These are phyloP conservation scores for Prolemur simus DNA, from an alignment of 2,113 vertebrate species.

Conservation along the genomic window DNA sequence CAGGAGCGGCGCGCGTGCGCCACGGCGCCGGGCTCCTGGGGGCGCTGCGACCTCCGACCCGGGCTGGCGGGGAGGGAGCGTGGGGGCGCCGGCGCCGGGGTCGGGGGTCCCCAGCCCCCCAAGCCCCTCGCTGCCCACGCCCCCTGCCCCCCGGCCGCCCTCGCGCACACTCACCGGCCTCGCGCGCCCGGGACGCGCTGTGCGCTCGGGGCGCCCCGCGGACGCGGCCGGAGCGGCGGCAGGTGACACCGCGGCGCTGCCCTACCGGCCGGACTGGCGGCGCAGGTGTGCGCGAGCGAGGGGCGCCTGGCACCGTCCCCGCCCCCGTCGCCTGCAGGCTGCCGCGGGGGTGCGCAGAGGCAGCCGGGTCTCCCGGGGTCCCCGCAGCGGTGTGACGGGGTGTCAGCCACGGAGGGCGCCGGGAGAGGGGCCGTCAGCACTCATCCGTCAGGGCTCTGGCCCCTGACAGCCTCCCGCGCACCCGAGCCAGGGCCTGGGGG, in stretches of 20 bases:
- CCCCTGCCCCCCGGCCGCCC: neutral
- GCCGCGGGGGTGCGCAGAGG: constrained; percentile 78
- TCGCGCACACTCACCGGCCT: neutral
- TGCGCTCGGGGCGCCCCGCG: neutral
- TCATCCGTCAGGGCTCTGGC: constrained; percentile 83
- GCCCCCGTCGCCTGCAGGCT: constrained; percentile 85
- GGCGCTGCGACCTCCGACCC: constrained; percentile 38
- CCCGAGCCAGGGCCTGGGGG: neutral
- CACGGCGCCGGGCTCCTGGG: constrained; percentile 17
- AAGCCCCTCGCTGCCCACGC: too few relatives aligned
- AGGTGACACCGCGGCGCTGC: neutral
- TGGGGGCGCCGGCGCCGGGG: neutral
- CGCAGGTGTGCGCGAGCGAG: constrained; percentile 48
- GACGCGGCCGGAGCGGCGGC: neutral
- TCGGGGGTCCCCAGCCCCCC: neutral
- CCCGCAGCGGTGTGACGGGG: constrained; percentile 83
- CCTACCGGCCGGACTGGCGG: neutral
- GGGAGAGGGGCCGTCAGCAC: constrained; percentile 87
- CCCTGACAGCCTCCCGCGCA: constrained; percentile 16
- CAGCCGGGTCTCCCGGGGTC: constrained; percentile 86
- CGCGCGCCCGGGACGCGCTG: neutral
- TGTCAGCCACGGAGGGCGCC: constrained; percentile 80
- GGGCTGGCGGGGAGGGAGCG: neutral
- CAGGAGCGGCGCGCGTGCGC: constrained; percentile 68
- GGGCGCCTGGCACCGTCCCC: constrained; percentile 62